Evolutionary conservation across 2,797 vertebrate genomes (phyloP), one percentile per base, ranked within the genome.

Genomic region (Acipenser ruthenus): DNA sequence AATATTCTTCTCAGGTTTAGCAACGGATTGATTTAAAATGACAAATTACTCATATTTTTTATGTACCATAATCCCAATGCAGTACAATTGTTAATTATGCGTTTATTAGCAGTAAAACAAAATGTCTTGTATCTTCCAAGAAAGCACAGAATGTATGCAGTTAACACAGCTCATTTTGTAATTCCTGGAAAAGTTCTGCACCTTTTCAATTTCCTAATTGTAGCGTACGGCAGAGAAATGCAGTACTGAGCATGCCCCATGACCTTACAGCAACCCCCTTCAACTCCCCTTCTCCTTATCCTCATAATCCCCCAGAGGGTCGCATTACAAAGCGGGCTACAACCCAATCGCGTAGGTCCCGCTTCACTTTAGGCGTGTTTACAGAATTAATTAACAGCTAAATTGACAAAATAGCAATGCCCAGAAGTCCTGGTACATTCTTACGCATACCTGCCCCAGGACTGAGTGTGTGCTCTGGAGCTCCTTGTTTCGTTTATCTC

Each of bases 171-270:
- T 37, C 23, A 37, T 37, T 37, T 37, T 37, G 4, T 37, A 37
- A 37, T 37, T 37, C 23, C 23, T 37, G 2, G 23, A 37, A 37
- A 37, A 37, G 23, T 72, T 78, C 82, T 78, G 82, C 82, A 86
- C 79, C 85, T 78, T 81, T 87, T 86, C 87, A 78, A 87, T 87
- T 88, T 86, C 86, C 87, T 89, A 88, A 88, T 91, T 89, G 86
- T 79, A 77, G 81, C 80, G 80, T 86, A 83, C 85, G 85, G 84
- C 86, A 71, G 70, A 87, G 84, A 83, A 87, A 85, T 90, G 83
- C 74, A 81, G 82, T 81, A 83, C 78, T 77, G 78, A 84, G 83
- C 79, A 89, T 83, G 88, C 86, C 82, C 75, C 79, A 71, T 89
- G 90, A 91, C 80, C 74, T 80, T 82, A 82, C 77, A 8, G 77